Evolutionary conservation across 2,113 vertebrate genomes (phyloP).

Genomic region (Entomyzon cyanotis): DNA sequence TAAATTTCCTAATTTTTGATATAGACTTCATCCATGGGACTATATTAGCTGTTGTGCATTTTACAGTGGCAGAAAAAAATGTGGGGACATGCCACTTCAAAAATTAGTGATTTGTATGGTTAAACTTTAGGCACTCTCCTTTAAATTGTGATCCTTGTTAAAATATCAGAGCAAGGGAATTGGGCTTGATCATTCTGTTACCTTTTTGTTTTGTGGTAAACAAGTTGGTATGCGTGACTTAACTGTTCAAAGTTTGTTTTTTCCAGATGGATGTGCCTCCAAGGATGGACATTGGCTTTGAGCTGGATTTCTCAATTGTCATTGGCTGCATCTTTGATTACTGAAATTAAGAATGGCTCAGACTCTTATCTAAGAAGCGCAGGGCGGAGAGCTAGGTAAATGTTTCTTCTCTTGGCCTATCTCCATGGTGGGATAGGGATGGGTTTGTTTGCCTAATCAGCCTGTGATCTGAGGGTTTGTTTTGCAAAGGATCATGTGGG

Average conservation of each 20-base stretch:
- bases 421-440: conserved; percentile 9
- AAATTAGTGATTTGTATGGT: neutral
- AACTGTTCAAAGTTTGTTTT: neutral
- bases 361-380: conserved; percentile 15
- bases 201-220: neutral
- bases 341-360: conserved; percentile 4
- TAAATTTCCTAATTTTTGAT: neutral
- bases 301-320: conserved; percentile 1
- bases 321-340: conserved; percentile 2
- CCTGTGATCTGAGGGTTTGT: conserved; percentile 39
- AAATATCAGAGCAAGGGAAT: neutral
- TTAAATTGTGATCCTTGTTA: neutral
- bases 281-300: neutral
- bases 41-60: neutral
- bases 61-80: neutral
- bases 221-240: neutral
- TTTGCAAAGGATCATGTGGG: conserved; percentile 34
- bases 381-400: conserved; percentile 1
- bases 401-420: conserved; percentile 26
- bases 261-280: neutral
- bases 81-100: neutral
- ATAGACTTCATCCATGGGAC: neutral
- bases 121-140: neutral
- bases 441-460: conserved; percentile 29
- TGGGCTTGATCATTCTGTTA: neutral